A percentile compares a stretch with the other conserved stretches of the same genome.
Evolutionary conservation across 2,113 vertebrate species (phyloP).

Genomic region (Nyctereutes procyonoides): DNA sequence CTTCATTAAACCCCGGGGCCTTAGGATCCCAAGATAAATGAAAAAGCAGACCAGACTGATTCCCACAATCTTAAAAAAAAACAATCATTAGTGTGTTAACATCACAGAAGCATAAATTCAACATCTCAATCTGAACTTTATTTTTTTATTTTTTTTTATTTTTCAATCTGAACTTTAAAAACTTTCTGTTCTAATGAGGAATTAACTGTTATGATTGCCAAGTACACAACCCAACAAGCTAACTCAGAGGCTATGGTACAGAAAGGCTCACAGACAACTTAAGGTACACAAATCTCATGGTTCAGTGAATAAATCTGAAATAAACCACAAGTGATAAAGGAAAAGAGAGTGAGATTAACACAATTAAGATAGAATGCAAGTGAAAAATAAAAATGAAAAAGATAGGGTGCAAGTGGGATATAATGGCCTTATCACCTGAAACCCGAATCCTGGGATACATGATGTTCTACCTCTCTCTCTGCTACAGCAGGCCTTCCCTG

Average conservation of each 20-base stretch:
- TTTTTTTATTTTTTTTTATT: no score
- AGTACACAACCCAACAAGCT: background rate
- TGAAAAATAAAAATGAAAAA: background rate
- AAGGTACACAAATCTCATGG: background rate
- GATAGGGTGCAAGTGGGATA: background rate
- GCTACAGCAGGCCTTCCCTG: background rate
- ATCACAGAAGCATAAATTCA: background rate
- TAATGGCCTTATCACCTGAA: background rate
- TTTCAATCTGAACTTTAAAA: no score
- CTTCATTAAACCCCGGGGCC: background rate
- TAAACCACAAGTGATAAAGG: background rate
- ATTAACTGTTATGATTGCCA: background rate
- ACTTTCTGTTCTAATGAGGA: background rate
- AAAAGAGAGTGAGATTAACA: background rate
- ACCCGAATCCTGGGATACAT: background rate
- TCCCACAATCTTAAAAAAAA: background rate
- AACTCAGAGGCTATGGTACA: background rate
- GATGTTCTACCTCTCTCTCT: background rate
- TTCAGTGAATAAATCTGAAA: background rate
- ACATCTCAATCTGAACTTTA: background rate
- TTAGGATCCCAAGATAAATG: background rate
- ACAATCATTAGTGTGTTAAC: background rate
- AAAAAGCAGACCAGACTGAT: background rate
- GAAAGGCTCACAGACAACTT: background rate
- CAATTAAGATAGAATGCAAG: background rate